A percentile compares a stretch with the other conserved stretches of the same genome.
These are phyloP conservation scores for Halesus radiatus DNA, from an alignment of 1,140 invertebrate genomes.

Conservation along the genomic window DNA sequence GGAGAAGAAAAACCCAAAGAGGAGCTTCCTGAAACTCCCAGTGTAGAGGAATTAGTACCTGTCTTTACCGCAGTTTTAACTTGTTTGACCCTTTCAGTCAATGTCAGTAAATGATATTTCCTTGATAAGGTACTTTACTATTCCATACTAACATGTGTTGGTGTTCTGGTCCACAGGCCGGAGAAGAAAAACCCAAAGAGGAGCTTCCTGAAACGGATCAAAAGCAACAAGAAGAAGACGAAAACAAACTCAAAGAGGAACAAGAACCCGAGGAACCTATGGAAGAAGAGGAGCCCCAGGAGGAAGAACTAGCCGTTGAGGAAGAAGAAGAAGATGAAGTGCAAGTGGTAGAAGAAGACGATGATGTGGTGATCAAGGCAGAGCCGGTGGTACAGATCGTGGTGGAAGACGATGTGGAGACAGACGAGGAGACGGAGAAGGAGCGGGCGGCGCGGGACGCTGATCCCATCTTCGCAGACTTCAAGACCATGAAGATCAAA, in stretches of 20 bases:
- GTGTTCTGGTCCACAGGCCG: constrained; percentile 28
- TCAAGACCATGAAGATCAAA: constrained; percentile 71
- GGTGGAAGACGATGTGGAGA: constrained; percentile 70
- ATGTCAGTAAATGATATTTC: too few species aligned
- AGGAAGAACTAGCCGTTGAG: constrained; percentile 62
- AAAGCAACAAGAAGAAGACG: neutral
- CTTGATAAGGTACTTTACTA: too few species aligned
- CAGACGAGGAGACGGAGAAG: constrained; percentile 65
- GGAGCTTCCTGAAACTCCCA: too few species aligned
- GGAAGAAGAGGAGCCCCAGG: constrained; percentile 71
- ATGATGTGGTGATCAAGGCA: constrained; percentile 73
- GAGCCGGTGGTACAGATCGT: constrained; percentile 69
- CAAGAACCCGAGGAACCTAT: constrained; percentile 27
- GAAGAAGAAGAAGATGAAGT: constrained; percentile 51
- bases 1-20: constrained; percentile 63
- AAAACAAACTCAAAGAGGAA: neutral
- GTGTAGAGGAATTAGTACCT: too few species aligned
- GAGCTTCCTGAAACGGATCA: too few species aligned
- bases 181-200: constrained; percentile 62
- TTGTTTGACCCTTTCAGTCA: too few species aligned
- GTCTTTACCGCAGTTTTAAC: too few species aligned
- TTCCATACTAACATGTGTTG: too few species aligned
- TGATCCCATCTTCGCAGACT: constrained; percentile 67
- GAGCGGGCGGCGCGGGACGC: constrained; percentile 63
- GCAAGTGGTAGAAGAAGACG: constrained; percentile 64